Percentiles rank a stretch among this genome's conserved stretches.
Evolutionary conservation across 2,797 vertebrate genomes (phyloP).

Genomic region (Enteromius anoplus): DNA sequence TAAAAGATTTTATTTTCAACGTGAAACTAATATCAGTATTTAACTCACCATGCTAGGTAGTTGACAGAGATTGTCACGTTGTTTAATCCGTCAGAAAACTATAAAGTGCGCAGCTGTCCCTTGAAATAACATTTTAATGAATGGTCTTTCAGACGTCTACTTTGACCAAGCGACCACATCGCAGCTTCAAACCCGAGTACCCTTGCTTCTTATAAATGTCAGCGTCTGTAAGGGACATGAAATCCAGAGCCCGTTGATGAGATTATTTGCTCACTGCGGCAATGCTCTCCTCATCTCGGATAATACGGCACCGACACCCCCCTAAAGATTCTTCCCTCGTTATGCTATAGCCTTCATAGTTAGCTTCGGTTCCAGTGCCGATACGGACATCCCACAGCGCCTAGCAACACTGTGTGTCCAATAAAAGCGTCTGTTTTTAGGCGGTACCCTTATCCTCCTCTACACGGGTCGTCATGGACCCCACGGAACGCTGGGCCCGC

Average conservation of each 20-base stretch:
- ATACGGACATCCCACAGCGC: constrained; percentile 69
- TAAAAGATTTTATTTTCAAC: too few species aligned
- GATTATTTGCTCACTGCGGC: constrained; percentile 73
- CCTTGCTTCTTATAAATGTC: constrained; percentile 9
- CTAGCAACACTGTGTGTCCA: constrained; percentile 78
- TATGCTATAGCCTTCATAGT: constrained; percentile 23
- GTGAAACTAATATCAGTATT: neutral
- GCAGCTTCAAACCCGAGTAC: neutral
- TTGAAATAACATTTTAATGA: constrained; percentile 8
- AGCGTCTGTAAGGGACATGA: constrained; percentile 25
- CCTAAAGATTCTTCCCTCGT: constrained; percentile 33
- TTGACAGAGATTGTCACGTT: constrained; percentile 42
- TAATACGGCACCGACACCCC: constrained; percentile 47
- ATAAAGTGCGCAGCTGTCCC: constrained; percentile 66
- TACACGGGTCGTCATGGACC: constrained; percentile 63
- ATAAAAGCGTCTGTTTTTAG: constrained; percentile 70
- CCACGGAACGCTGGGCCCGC: constrained; percentile 59
- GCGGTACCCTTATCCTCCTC: constrained; percentile 65
- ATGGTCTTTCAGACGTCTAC: constrained; percentile 1
- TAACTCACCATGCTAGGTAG: constrained; percentile 18
- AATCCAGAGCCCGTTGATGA: constrained; percentile 60
- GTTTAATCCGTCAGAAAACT: constrained; percentile 59
- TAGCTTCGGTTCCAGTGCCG: neutral
- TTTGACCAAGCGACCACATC: neutral
- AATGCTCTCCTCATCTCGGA: constrained; percentile 59